Evolutionary conservation across 2,888 invertebrate species (phyloP), one percentile per base, ranked within the genome.

Genomic region (Melipona bicolor): DNA sequence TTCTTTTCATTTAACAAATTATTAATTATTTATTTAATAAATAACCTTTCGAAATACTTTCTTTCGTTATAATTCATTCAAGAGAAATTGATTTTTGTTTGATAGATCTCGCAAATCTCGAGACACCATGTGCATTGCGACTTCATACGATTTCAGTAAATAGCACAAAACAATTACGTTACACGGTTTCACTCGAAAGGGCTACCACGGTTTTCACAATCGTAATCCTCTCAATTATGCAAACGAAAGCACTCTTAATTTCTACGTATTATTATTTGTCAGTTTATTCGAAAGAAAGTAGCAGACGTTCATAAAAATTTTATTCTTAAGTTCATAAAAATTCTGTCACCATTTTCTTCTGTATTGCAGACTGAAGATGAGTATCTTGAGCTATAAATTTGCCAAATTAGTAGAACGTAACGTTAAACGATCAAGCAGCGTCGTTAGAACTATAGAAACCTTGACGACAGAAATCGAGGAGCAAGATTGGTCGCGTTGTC

Each of bases 391-490:
- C n/a, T 54, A 67, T 15, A 73, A 61, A 15, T n/a, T 78, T 4
- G 19, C 6, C 3, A 49, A 59, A 21, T 36, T 69, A 1, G 27
- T 85, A 5, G n/a, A 43, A 4, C 4, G 24, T 15, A 50, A 15
- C 2, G 17, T 43, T 19, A 64, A 61, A 61, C 54, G 17, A 19
- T 49, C 19, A 4, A 62, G 15, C 21, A 65, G 15, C 17, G 27
- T 62, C 21, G 27, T 64, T 21, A 81, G 78, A 74, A 73, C 54
- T 11, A 43, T 90, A 36, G 85, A 88, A 21, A 88, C 83, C 0
- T 65, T 85, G 36, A 24, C 78, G 6, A 72, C 82, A 15, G 77
- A 88, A 61, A 50, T 86, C 15, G 81, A 24, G 3, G 72, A 78
- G 54, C 83, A 88, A 24, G 50, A 83, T 50, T 79, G 67, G 49